Evolutionary conservation across 1,140 invertebrate genomes (phyloP), one percentile per base, ranked within the genome.

Genomic region (Macrobrachium nipponense): DNA sequence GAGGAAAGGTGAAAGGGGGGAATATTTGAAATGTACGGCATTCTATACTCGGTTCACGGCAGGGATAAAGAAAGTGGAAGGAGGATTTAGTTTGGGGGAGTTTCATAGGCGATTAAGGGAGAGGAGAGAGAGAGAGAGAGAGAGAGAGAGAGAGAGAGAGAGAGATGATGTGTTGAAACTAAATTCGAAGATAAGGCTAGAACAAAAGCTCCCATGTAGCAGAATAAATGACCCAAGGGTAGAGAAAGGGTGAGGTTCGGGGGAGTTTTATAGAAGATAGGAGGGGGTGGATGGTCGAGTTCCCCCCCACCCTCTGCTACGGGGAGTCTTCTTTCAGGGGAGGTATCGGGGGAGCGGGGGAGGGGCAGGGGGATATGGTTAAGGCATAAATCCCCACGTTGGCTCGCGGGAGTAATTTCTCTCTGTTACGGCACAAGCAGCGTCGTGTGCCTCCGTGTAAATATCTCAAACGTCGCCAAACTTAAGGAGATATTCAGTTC

Each of bases 401-500:
- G 77, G 20, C 77, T 36, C 18, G 60, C 18, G 77, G 59, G 51
- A 59, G 68, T 8, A 44, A 80, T 68, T 59, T 51, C 64, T 80
- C 36, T 80, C 61, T 23, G 12, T 80, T 80, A 80, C 23, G 27
- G 15, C 64, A 80, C 79, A 80, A 80, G 36, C 79, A 51, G 64
- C 62, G 79, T 68, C 36, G 17, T 58, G 62, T 66, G 17, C n/a
- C 79, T 58, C 27, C 43, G 36, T 68, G 79, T 80, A 80, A 80
- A 80, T 80, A 80, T 80, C 62, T 60, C n/a, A 17, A 15, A 18
- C 79, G 62, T 70, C 79, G 23, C 64, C 20, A 7, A 15, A 10
- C 79, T 80, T 80, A 70, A 80, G 70, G 79, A 70, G 60, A 5
- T 66, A 51, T 80, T 80, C 79, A 80, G 62, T 80, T 66, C 10